Percentiles rank a stretch among this genome's conserved stretches.
Evolutionary conservation across 2,797 vertebrate species (phyloP).

Genomic region (Acipenser oxyrinchus): DNA sequence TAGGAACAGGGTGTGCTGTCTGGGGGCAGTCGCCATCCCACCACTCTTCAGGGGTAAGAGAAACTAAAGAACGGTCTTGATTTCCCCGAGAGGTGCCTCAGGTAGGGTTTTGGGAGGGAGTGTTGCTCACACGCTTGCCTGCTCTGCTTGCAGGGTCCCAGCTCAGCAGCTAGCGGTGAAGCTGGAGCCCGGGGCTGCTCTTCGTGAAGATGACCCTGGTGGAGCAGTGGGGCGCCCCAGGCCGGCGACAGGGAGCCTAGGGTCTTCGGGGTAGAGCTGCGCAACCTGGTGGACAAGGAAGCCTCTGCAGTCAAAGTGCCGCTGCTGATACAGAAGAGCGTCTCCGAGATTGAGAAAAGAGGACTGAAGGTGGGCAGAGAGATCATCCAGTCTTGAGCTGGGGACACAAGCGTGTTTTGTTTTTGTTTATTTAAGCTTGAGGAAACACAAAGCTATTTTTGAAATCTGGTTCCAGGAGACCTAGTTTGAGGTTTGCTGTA

Average conservation of each 20-base stretch:
- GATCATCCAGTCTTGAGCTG: not conserved
- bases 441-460: too few species aligned
- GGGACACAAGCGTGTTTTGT: not conserved
- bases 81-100: not conserved
- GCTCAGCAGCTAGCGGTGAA: conserved; percentile 72
- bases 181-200: conserved; percentile 72
- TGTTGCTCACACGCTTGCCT: not conserved
- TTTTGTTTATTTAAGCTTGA: too few species aligned
- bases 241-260: conserved; percentile 40
- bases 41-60: conserved; percentile 67
- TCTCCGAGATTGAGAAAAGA: conserved; percentile 73
- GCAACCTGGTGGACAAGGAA: conserved; percentile 73
- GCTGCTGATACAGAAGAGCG: conserved; percentile 74
- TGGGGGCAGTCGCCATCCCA: conserved; percentile 67
- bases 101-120: not conserved
- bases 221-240: conserved; percentile 56
- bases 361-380: conserved; percentile 69
- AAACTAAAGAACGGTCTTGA: not conserved
- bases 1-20: conserved; percentile 70
- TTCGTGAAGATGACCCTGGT: conserved; percentile 72
- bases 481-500: too few species aligned
- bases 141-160: conserved; percentile 50
- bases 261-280: conserved; percentile 74
- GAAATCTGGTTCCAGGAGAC: too few species aligned
- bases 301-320: conserved; percentile 51